Evolutionary conservation across 1,140 invertebrate genomes (phyloP).

Genomic region (Eurosta solidaginis): DNA sequence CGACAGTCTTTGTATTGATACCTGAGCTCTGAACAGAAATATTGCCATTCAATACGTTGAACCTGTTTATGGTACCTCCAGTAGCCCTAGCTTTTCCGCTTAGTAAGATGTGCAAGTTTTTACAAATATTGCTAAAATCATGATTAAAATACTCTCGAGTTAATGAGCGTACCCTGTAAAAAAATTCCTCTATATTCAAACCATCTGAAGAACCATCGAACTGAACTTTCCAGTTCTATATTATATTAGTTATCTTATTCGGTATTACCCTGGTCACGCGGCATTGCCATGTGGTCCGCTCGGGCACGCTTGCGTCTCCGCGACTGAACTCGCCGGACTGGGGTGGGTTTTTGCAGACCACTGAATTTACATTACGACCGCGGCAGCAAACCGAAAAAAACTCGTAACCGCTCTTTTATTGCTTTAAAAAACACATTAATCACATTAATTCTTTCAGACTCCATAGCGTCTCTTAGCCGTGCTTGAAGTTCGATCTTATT

Average conservation of each 20-base stretch:
- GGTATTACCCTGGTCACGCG: too few species aligned
- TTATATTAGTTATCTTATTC: background rate
- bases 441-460: too few species aligned
- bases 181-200: constrained; percentile 12
- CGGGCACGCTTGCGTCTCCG: too few species aligned
- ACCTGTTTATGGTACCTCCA: constrained; percentile 29
- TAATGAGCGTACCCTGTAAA: background rate
- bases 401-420: too few species aligned
- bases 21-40: constrained; percentile 5
- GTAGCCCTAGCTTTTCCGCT: constrained; percentile 24
- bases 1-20: constrained; percentile 20
- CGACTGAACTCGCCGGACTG: too few species aligned
- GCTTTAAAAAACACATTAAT: too few species aligned
- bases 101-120: constrained; percentile 8
- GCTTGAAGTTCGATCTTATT: too few species aligned
- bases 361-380: too few species aligned
- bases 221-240: constrained; percentile 8
- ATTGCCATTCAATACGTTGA: background rate
- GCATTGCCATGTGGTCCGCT: too few species aligned
- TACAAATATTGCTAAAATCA: constrained; percentile 21
- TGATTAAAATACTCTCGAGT: background rate
- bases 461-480: too few species aligned
- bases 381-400: too few species aligned
- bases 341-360: too few species aligned
- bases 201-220: constrained; percentile 14